Percentiles rank a stretch among this genome's conserved stretches.
These are phyloP conservation scores for Spondyliosoma cantharus DNA, from an alignment of 2,797 vertebrate species.

Conservation along the genomic window DNA sequence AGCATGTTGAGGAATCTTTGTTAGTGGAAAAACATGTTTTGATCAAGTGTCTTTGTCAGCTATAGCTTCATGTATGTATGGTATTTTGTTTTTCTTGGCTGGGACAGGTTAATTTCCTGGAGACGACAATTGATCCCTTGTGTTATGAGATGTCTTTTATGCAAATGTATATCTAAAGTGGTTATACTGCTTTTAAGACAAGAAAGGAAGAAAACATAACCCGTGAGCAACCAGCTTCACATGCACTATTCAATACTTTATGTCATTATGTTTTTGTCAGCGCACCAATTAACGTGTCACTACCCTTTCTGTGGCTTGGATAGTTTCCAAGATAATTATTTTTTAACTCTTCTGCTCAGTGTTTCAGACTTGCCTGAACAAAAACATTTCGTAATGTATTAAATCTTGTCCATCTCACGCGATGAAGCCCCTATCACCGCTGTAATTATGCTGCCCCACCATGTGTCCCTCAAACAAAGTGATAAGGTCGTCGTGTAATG, in stretches of 20 bases:
- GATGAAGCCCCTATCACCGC: neutral
- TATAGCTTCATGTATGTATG: neutral
- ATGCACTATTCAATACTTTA: neutral
- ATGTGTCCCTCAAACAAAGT: slow-evolving; percentile 30
- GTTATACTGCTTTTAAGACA: neutral
- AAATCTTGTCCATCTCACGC: neutral
- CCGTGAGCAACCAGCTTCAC: neutral
- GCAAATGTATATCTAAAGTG: neutral
- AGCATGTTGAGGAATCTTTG: slow-evolving; percentile 80
- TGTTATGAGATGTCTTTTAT: neutral
- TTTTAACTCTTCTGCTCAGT: neutral
- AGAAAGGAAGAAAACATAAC: neutral
- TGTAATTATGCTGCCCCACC: neutral
- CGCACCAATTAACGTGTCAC: neutral
- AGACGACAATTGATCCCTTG: neutral
- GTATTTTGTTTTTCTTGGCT: slow-evolving; percentile 14
- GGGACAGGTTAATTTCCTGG: neutral
- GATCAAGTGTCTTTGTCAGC: slow-evolving; percentile 60
- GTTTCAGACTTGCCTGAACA: neutral
- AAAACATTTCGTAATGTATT: neutral
- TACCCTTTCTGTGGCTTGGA: neutral
- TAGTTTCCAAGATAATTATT: neutral
- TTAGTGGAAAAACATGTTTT: slow-evolving; percentile 80
- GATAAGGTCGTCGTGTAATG: neutral
- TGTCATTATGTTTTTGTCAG: neutral